Evolutionary conservation across 2,888 invertebrate species (phyloP), one percentile per base, ranked within the genome.

Genomic region (Amblyjoppa proteus): DNA sequence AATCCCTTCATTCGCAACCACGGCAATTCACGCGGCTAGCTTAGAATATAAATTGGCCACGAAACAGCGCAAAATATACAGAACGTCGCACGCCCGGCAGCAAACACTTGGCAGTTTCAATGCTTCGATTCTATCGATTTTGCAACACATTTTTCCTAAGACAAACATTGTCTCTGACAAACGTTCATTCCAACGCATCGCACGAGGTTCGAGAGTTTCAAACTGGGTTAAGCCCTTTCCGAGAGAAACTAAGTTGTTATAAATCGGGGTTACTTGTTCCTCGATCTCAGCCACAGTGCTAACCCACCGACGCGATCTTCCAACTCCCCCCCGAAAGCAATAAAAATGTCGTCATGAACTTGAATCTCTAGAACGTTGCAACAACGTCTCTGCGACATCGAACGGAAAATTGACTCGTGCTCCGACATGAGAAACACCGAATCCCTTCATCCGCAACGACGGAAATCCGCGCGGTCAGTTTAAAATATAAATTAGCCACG

Each of bases 401-500:
- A 58, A 38, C 38, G 13, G 9, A 28, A 61, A 61, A 31, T 5
- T 2, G 16, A 31, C 61, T 61, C 13, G 9, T 9, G 2, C 28
- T 61, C 31, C 28, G 5, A 4, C 5, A 16, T 4, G 61, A 61
- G 61, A 31, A 41, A 64, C 61, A 74, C 49, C 6, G 74, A 49
- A 34, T 74, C 74, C 74, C 49, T 1, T 31, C 28, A 56, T 73
- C 20, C 20, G 77, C 41, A 64, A 64, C 41, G 71, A 34, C 77
- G 77, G 69, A 77, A 77, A 41, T 77, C 25, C 49, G 20, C 61
- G 74, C 41, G 13, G 74, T 11, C 3, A 9, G 25, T 73, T 53
- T 9, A 56, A 84, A 7, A 38, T 75, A 75, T 31, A 56, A 80
- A 79, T 76, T 79, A 80, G 45, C 80, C 64, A 71, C 41, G 80